Evolutionary conservation across 1,140 invertebrate genomes (phyloP), one percentile per base, ranked within the genome.

Genomic region (Helicoverpa zea): DNA sequence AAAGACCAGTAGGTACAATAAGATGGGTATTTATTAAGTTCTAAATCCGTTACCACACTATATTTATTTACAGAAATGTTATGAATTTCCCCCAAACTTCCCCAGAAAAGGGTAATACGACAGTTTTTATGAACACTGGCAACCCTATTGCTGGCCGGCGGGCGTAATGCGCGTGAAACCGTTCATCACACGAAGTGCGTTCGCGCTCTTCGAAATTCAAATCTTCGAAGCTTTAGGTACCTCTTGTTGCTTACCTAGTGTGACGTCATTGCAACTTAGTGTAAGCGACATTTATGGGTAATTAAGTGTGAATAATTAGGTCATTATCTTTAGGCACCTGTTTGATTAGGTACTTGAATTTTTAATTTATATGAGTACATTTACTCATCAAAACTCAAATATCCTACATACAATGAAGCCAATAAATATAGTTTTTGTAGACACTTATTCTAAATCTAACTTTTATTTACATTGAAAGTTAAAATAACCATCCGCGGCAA

Each of bases 121-220:
- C 49, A 70, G 66, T 52, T 58, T 58, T 73, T 58, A 73, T 75
- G 16, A 43, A 56, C 56, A 29, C 10, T 79, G 77, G 35, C 82
- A 85, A 66, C 86, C 86, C 86, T 84, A 83, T 14, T 64, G 18
- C 35, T 2, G 66, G 61, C 79, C 76, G 52, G 78, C 77, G 64
- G 80, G 79, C 52, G 78, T 84, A 86, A 86, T 86, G 76, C 79
- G 84, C 84, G 83, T 88, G 82, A 88, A 85, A 85, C 83, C 84
- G 83, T 88, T 83, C 84, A 88, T 88, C 86, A 88, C 64, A 56
- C 47, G 81, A 81, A 61, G 70, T 83, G 47, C 74, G 76, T 79
- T 61, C 63, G 75, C 77, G 79, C 77, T 75, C 79, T 70, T 81
- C 80, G 78, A 81, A 86, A 81, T 83, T 84, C 72, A 83, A 85